Base-by-base conservation (phyloP, 1,140 invertebrate species). In the Musca vetustissima region DNA sequence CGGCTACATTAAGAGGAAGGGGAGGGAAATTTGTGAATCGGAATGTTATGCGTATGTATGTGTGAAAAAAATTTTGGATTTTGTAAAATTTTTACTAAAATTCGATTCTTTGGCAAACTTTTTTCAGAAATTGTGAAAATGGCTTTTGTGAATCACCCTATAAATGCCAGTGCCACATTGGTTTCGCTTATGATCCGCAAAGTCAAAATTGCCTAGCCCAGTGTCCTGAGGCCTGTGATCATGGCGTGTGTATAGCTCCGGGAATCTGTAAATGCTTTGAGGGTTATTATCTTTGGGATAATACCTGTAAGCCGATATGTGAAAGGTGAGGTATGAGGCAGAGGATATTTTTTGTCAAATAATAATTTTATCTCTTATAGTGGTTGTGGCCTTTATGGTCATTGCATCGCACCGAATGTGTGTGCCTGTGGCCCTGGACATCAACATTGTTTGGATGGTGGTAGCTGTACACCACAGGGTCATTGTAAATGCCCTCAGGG, bases 261-360 rank as follows among this genome's bases (percentile, higher is more conserved):
- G 76, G 80, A 11, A 68, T 83, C 0, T 89, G 91, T 75, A 83
- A 85, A 13, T 92, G 91, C 76, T 86, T 86, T 53, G 77, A 84
- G 25, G 90, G 91, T 0, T 84, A 78, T 67, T 68, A 73, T n/a
- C 69, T 73, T 17, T 72, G 71, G 24, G 73, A 67, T 6, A 70
- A 65, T 48, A 74, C 70, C 28, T 83, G 76, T 55, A 71, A 69
- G 50, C 75, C 80, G 22, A 73, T 70, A 53, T 83, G 81, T 65
- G 69, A 74, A 36, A 64, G 71, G 77, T 77, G 15, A 69, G 75
- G 2, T 55, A n/a, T n/a, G n/a, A n/a, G n/a, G n/a, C n/a, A n/a
- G n/a, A n/a, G n/a, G n/a, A n/a, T n/a, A n/a, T n/a, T n/a, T n/a
- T n/a, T n/a, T n/a, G n/a, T n/a, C n/a, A n/a, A n/a, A n/a, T n/a